phyloP scores from a whole-genome alignment of 2,888 invertebrate species.

The Tetranychus piercei region DNA sequence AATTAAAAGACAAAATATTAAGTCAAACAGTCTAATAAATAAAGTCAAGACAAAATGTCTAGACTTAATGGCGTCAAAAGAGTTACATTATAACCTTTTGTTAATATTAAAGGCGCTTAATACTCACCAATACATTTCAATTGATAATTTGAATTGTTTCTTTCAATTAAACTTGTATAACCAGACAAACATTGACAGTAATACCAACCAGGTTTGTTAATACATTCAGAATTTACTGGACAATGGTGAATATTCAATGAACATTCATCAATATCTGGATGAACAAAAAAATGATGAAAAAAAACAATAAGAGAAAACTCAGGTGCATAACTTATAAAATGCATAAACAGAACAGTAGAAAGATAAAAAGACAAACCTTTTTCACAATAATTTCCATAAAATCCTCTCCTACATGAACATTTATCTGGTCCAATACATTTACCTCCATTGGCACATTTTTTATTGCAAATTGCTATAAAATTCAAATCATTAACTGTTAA shows the following conservation, averaged over 20 bases:
- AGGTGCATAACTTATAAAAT: neutral
- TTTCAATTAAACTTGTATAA: neutral
- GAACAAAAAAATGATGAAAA: neutral
- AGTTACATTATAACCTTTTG: no score
- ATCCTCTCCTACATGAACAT: slow-evolving; percentile 61
- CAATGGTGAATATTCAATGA: slow-evolving; percentile 49
- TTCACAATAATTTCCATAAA: slow-evolving; percentile 62
- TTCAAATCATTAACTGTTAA: neutral
- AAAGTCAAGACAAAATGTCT: no score
- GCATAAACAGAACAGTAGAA: neutral
- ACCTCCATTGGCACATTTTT: slow-evolving; percentile 65
- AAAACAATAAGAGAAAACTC: neutral
- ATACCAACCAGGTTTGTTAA: slow-evolving; percentile 4
- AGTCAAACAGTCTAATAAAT: neutral
- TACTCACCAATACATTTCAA: neutral
- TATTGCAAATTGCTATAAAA: slow-evolving; percentile 51
- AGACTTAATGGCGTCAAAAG: no score
- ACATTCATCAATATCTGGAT: slow-evolving; percentile 64
- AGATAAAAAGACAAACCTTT: slow-evolving; percentile 35
- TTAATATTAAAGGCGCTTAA: neutral
- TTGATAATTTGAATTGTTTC: neutral
- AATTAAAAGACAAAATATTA: neutral
- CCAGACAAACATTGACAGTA: neutral
- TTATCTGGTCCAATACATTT: slow-evolving; percentile 53
- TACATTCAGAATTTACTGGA: slow-evolving; percentile 22